These are phyloP conservation scores for Phalacrocorax brasilianus DNA, from an alignment of 2,113 vertebrate species.

Conservation along the genomic window DNA sequence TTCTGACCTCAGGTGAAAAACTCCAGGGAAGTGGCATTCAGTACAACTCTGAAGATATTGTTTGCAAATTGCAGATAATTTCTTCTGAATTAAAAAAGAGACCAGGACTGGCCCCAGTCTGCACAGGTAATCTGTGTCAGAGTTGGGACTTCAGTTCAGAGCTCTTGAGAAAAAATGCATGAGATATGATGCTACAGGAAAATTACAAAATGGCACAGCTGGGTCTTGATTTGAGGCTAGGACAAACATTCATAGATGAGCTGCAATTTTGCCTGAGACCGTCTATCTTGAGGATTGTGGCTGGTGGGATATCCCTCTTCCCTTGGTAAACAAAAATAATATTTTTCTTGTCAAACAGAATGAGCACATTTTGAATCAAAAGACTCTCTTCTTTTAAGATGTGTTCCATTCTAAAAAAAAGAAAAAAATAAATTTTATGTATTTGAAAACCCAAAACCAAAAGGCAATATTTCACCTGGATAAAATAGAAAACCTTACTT, in stretches of 20 bases:
- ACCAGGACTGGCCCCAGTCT: fast-evolving
- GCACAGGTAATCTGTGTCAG: not conserved
- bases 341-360: not conserved
- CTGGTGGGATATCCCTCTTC: not conserved
- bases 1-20: not conserved
- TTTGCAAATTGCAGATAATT: not conserved
- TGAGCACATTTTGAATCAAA: not conserved
- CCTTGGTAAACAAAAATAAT: not conserved
- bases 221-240: not conserved
- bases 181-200: not conserved
- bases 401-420: not conserved
- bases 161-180: not conserved
- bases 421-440: not conserved
- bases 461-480: not conserved
- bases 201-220: not conserved
- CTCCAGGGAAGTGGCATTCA: not conserved
- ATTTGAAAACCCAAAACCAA: not conserved
- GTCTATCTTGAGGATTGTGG: not conserved
- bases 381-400: not conserved
- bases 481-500: not conserved
- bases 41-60: not conserved
- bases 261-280: not conserved
- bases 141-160: not conserved
- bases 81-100: not conserved
- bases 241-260: not conserved